Evolutionary conservation across 2,888 invertebrate species (phyloP), one percentile per base, ranked within the genome.

Genomic region (Dasysyrphus albostriatus): DNA sequence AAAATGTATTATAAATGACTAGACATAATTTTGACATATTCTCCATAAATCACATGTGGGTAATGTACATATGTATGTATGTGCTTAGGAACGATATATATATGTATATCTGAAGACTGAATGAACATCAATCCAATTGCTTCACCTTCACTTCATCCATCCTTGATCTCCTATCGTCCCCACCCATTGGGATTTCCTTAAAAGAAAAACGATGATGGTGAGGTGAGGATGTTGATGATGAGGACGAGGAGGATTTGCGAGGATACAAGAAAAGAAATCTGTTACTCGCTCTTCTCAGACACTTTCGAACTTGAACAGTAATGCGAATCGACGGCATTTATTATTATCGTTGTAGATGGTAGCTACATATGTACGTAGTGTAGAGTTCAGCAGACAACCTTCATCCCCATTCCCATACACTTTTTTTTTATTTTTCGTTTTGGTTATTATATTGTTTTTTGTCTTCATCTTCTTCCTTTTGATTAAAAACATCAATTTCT

Each of bases 331-430:
- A 65, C 47, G 51, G 51, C 83, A 75, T 79, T 82, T 59, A 82
- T 47, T 49, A 67, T 47, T 34, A 14, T 49, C 37, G 67, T 67
- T 14, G 0, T 61, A 39, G 34, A 80, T 75, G 10, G 3, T 49
- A 16, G 29, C 49, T 59, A 44, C 10, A 47, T 19, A 19, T 54
- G 24, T 34, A 44, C 49, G 42, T 54, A 59, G 63, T 78, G 83
- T 75, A 75, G 78, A 83, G 87, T 87, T 87, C 87, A 87, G 65
- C 87, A 87, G 87, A 87, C 87, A 87, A 87, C 87, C 87, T 87
- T 87, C 87, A 87, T 87, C 87, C 87, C 72, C 83, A 83, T 78
- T 87, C 87, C 83, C 75, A 79, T 67, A 75, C 58, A 56, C 54
- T 59, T 70, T 49, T 70, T 77, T n/a, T 59, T 70, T 49, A 65